Conservation (phyloP, 1,140 invertebrate genomes). For the Phenacoccus solenopsis region DNA sequence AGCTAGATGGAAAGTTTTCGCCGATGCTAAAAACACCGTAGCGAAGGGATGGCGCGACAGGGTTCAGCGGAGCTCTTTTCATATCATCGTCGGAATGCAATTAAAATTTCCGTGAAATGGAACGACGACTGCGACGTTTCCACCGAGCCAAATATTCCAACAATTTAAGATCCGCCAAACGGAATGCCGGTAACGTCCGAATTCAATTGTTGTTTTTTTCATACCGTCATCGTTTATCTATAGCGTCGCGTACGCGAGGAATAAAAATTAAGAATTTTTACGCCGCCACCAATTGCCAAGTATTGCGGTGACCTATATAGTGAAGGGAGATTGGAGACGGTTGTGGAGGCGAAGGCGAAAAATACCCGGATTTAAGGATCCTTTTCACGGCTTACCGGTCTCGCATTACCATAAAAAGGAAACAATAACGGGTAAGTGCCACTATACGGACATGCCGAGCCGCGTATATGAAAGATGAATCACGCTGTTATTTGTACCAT, state of each 20-base stretch:
- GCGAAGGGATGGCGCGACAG: not conserved
- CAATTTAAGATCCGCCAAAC: not conserved
- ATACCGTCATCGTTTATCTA: no score
- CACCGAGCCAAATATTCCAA: not conserved
- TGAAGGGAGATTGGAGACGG: no score
- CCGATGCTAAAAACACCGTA: no score
- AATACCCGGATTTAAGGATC: no score
- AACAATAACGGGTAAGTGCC: not conserved
- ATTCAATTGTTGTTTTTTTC: not conserved
- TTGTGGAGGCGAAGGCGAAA: no score
- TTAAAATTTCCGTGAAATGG: constrained; percentile 14
- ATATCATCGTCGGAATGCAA: constrained; percentile 6
- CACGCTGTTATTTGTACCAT: not conserved
- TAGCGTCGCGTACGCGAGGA: no score
- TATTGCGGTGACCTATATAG: no score
- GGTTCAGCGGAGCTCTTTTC: not conserved
- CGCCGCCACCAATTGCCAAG: no score
- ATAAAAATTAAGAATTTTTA: no score
- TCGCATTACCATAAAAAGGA: not conserved
- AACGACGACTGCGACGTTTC: constrained; percentile 11
- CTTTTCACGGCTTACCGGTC: no score
- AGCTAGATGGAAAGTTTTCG: no score
- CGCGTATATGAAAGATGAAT: not conserved
- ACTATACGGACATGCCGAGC: not conserved
- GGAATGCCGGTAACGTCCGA: not conserved